A percentile compares a stretch with the other conserved stretches of the same genome.
Conservation (phyloP, 2,113 vertebrate genomes). For the Progne subis region DNA sequence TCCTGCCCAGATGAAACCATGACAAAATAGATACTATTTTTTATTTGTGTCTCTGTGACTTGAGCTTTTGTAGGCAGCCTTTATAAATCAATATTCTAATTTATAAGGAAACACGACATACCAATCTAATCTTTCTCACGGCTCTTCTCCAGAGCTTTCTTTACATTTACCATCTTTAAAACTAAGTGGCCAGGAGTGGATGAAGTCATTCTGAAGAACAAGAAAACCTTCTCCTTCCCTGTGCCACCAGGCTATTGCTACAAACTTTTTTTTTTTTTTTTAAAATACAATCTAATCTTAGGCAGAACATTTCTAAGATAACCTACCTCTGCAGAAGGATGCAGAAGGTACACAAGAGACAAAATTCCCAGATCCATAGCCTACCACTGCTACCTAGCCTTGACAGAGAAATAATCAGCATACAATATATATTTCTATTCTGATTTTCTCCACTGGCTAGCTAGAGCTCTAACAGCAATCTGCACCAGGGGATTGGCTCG, state of each 20-base stretch:
- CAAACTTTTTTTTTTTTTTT: constrained; percentile 15
- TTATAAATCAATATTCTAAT: not conserved
- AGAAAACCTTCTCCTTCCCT: constrained; percentile 6
- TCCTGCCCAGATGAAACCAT: not conserved
- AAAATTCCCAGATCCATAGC: constrained; percentile 8
- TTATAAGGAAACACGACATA: not conserved
- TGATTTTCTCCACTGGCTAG: constrained; percentile 54
- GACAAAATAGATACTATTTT: not conserved
- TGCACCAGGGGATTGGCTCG: constrained; percentile 40
- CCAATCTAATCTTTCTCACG: not conserved
- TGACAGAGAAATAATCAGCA: constrained; percentile 46
- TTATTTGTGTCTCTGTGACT: not conserved
- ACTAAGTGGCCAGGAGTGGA: not conserved
- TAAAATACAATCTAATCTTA: not conserved
- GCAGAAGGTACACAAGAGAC: constrained; percentile 16
- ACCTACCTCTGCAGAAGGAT: constrained; percentile 33
- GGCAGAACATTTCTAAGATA: constrained; percentile 50
- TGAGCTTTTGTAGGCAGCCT: not conserved
- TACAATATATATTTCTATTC: constrained; percentile 49
- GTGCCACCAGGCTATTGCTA: not conserved
- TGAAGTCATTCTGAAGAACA: not conserved
- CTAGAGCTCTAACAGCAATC: constrained; percentile 57
- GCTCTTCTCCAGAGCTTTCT: constrained; percentile 15
- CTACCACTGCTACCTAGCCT: constrained; percentile 26
- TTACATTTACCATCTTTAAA: not conserved